Conservation (phyloP, 2,113 vertebrate genomes). For the Mastomys coucha region DNA sequence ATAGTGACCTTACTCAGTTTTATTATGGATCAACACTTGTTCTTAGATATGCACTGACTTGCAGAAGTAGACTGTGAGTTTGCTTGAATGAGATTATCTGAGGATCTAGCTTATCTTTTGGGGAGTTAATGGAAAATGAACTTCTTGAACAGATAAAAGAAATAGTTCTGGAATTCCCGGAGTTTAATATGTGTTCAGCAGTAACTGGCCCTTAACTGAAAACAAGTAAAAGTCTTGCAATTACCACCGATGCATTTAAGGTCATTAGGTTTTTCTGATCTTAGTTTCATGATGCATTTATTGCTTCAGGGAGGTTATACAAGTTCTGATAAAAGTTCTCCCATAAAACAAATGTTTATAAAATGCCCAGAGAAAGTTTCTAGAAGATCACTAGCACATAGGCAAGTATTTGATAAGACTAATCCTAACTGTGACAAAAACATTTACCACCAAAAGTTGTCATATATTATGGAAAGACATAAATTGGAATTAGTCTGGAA, state of each 20-base stretch:
- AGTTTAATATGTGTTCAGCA: background rate
- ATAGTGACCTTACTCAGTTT: background rate
- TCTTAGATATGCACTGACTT: background rate
- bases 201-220: conserved; percentile 1
- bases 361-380: background rate
- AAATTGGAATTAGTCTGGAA: background rate
- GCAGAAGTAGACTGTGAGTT: conserved; percentile 36
- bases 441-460: background rate
- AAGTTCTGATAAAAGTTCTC: conserved; percentile 35
- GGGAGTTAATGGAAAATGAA: conserved; percentile 25
- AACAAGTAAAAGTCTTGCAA: background rate
- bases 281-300: background rate
- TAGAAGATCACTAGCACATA: background rate
- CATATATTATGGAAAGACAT: background rate
- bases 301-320: background rate
- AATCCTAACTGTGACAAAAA: background rate
- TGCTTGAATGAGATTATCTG: conserved; percentile 59
- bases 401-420: background rate
- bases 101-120: conserved; percentile 31
- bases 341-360: conserved; percentile 21
- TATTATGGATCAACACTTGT: background rate
- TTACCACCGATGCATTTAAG: background rate
- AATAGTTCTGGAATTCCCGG: background rate
- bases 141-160: conserved; percentile 48
- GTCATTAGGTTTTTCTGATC: background rate